Evolutionary conservation across 1,140 invertebrate species (phyloP).

Genomic region (Samia ricini): DNA sequence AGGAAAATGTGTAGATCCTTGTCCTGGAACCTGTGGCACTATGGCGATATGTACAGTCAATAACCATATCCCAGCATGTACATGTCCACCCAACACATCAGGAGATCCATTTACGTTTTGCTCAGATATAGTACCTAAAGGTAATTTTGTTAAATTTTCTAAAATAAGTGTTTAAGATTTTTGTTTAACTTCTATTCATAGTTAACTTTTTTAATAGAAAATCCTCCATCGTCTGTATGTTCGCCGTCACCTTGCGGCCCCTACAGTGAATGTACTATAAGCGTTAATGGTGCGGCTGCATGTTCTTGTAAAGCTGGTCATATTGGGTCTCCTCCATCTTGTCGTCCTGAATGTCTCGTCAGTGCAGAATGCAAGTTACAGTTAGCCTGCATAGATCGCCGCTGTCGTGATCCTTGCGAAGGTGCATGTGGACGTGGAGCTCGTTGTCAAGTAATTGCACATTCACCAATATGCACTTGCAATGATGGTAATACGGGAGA

Average conservation of each 20-base stretch:
- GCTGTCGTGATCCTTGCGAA: constrained; percentile 83
- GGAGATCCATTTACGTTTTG: constrained; percentile 86
- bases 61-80: constrained; percentile 86
- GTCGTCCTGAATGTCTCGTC: constrained; percentile 83
- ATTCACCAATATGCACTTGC: constrained; percentile 89
- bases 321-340: constrained; percentile 84
- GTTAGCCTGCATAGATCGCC: constrained; percentile 80
- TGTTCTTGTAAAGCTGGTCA: constrained; percentile 85
- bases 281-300: constrained; percentile 81
- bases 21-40: constrained; percentile 83
- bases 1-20: constrained; percentile 87
- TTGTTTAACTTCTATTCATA: not conserved
- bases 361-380: constrained; percentile 84
- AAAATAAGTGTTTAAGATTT: not conserved
- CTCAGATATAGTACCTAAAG: constrained; percentile 76
- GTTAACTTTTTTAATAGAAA: constrained; percentile 8
- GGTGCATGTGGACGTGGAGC: constrained; percentile 89
- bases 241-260: constrained; percentile 87
- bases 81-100: constrained; percentile 81
- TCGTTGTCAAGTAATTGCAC: constrained; percentile 89
- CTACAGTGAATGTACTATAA: constrained; percentile 83
- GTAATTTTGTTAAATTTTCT: constrained; percentile 50
- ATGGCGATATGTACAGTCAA: constrained; percentile 83
- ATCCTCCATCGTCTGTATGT: constrained; percentile 79
- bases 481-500: constrained; percentile 87